Base-by-base conservation (phyloP, 2,113 vertebrate genomes). In the Azemiops feae region DNA sequence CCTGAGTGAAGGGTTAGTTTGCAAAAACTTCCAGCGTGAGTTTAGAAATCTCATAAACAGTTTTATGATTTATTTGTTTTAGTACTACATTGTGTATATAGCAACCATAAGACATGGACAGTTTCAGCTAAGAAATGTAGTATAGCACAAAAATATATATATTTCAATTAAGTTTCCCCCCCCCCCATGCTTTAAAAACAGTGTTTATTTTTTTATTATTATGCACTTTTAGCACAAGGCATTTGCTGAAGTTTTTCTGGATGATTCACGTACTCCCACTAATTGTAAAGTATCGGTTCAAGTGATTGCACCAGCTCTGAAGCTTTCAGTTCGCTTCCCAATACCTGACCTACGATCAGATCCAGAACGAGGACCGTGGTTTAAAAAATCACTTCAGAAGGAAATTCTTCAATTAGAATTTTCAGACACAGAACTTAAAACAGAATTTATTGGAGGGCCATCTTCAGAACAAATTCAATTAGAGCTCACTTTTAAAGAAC, bases 351-450 rank as follows among this genome's bases (percentile, higher is more conserved):
- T 99, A 64, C 98, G 99, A 25, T 99, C 99, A 30, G 99, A 99
- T 97, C 99, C 99, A 95, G 99, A 99, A 95, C 97, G 99, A 94
- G 99, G 99, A 89, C 98, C 99, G 0, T 99, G 99, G 99, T 99
- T 99, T 97, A 99, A 99, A 96, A 99, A 99, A 96, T 99, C 99
- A 0, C 98, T 99, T 94, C 99, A 99, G 96, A 99, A 99, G 96
- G 99, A 99, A 96, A 97, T 98, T 45, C 98, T 99, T 89, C 97
- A 98, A 87, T 96, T 99, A 95, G 98, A 98, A 91, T 97, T 99
- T 94, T 97, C 98, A 94, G 99, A 99, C 94, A 81, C 98, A 87
- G 99, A 99, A 96, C 96, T 99, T 92, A 99, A 99, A 97, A 99
- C 98, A 0, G 99, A 99, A 93, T 98, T 99, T 95, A 95, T 98